Base-by-base conservation (phyloP, 2,888 invertebrate species). In the Thymelicus sylvestris region DNA sequence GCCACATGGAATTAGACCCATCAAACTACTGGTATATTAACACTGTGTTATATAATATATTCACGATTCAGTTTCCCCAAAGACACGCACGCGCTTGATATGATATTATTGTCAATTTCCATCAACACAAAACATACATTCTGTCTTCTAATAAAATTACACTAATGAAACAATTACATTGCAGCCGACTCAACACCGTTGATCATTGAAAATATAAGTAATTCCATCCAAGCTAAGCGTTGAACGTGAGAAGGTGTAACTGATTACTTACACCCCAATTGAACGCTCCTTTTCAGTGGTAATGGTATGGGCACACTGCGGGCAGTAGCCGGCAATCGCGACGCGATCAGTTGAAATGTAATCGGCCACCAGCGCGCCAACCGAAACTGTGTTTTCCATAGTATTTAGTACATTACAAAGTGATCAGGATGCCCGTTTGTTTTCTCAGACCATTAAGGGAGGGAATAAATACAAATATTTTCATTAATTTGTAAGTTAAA, bases 101-200 rank as follows among this genome's bases (percentile, higher is more conserved):
- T 83, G 81, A 83, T 77, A 80, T 85, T 85, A 85, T 82, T 84
- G 85, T 85, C 85, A 80, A 77, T 76, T 66, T 66, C 41, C 47
- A 64, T 70, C 47, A 31, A 65, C 52, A 48, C 48, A n/a, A 48
- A 48, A 48, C 48, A 48, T 48, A 48, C n/a, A n/a, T 48, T 48
- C 48, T 48, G 48, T 6, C 0, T 48, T 48, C 48, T 44, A 44
- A 44, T 44, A 31, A 8, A 41, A 41, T 7, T 13, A 47, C 47
- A 47, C 47, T 47, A 47, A 10, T 3, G 13, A 47, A 10, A 5
- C 47, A 48, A 48, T 48, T n/a, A 48, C 13, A 48, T n/a, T 1
- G 48, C 48, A n/a, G n/a, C 12, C 48, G 12, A 6, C n/a, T 44
- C 44, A 12, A 8, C 1, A 8, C n/a, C 13, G 6, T 48, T n/a